Evolutionary conservation across 2,888 invertebrate genomes (phyloP).

Genomic region (Epinotia brunnichana): DNA sequence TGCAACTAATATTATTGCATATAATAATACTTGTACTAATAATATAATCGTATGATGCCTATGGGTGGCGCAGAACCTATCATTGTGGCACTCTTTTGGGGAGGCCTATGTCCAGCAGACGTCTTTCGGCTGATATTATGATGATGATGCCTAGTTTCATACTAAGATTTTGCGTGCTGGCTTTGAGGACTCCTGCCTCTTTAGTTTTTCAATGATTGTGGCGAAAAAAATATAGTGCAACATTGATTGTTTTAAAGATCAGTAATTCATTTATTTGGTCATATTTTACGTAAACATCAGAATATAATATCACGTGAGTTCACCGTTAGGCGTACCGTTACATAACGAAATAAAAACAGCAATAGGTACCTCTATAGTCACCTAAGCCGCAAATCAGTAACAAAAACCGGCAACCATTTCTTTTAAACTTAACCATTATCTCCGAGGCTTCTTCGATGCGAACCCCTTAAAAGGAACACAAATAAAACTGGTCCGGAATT

Average conservation of each 20-base stretch:
- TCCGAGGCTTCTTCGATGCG: slow-evolving; percentile 26
- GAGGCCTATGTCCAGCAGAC: no score
- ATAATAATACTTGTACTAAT: no score
- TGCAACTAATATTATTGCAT: no score
- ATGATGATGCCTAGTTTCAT: no score
- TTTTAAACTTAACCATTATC: slow-evolving; percentile 23
- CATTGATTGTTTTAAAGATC: no score
- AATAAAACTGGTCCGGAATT: slow-evolving; percentile 62
- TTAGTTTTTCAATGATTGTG: neutral
- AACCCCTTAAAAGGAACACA: slow-evolving; percentile 58
- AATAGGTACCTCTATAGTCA: neutral
- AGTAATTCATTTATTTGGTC: no score
- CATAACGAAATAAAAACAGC: slow-evolving; percentile 1
- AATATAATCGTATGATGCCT: no score
- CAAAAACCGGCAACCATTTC: slow-evolving; percentile 22
- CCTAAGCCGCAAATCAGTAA: slow-evolving; percentile 5
- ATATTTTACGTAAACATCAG: neutral
- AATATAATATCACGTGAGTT: neutral
- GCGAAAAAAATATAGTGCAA: no score
- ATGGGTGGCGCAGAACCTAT: no score
- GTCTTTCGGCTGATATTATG: no score
- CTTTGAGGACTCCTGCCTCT: neutral
- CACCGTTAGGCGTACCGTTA: slow-evolving; percentile 14
- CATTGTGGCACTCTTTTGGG: no score
- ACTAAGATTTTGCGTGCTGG: neutral